These are phyloP conservation scores for Chrysomela aeneicollis DNA, from an alignment of 2,888 invertebrate genomes.

Conservation along the genomic window DNA sequence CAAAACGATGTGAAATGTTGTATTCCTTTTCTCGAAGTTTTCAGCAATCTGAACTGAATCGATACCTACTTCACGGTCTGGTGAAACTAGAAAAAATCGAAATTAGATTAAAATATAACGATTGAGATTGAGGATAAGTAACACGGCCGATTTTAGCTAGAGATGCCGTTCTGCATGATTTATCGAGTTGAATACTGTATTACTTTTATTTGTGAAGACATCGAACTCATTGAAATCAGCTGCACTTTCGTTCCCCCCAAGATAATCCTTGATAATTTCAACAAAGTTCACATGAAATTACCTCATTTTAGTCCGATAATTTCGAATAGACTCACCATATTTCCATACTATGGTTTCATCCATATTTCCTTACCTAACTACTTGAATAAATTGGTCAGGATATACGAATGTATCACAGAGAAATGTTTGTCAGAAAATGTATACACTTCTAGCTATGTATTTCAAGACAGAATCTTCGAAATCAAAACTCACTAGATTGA, in stretches of 20 bases:
- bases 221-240: background rate
- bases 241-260: background rate
- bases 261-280: background rate
- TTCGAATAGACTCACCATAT: too few relatives aligned
- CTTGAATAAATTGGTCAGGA: too few relatives aligned
- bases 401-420: too few relatives aligned
- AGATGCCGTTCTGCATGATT: conserved; percentile 4
- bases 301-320: too few relatives aligned
- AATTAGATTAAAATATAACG: conserved; percentile 1
- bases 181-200: conserved; percentile 1
- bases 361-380: too few relatives aligned
- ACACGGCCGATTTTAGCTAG: background rate
- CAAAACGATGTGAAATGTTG: too few relatives aligned
- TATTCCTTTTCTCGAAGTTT: background rate
- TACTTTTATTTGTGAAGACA: conserved; percentile 5
- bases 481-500: too few relatives aligned
- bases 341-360: too few relatives aligned
- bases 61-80: background rate
- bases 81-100: background rate
- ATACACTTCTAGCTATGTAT: too few relatives aligned
- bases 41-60: background rate
- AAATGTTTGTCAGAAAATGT: too few relatives aligned
- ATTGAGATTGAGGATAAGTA: background rate
- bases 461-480: too few relatives aligned
- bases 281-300: too few relatives aligned